phyloP scores from a whole-genome alignment of 2,113 vertebrate genomes.

The Prietella phreatophila region DNA sequence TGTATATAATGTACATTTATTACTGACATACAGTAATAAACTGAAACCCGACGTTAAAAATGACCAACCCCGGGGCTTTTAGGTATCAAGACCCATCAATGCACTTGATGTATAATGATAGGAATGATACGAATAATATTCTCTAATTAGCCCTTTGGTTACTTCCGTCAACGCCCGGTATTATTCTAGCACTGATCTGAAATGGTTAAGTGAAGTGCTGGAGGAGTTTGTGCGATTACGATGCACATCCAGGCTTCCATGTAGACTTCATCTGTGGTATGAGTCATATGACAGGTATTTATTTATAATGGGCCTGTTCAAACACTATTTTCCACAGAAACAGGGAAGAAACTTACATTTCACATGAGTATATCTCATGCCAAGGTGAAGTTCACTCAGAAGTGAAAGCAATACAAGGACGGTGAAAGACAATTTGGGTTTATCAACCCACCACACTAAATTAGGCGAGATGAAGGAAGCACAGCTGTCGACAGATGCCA shows the following conservation, averaged over 20 bases:
- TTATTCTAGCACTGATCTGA: background rate
- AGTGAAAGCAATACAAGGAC: background rate
- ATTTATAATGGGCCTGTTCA: background rate
- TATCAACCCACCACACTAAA: background rate
- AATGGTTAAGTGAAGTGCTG: background rate
- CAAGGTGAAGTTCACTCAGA: background rate
- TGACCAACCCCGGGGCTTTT: background rate
- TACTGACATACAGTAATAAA: background rate
- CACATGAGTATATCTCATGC: background rate
- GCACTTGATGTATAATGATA: no score
- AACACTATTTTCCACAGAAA: background rate
- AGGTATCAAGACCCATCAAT: background rate
- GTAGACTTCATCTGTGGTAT: background rate
- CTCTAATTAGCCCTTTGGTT: background rate
- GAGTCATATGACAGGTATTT: background rate
- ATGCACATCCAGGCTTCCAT: background rate
- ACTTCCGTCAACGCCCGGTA: background rate
- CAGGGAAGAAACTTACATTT: background rate
- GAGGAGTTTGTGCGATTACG: background rate
- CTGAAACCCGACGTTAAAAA: background rate
- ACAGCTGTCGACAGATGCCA: background rate
- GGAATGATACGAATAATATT: background rate
- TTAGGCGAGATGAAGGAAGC: background rate
- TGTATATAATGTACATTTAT: background rate
- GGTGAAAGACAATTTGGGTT: background rate